Evolutionary conservation across 2,113 vertebrate species (phyloP).

Genomic region (Austrofundulus limnaeus): DNA sequence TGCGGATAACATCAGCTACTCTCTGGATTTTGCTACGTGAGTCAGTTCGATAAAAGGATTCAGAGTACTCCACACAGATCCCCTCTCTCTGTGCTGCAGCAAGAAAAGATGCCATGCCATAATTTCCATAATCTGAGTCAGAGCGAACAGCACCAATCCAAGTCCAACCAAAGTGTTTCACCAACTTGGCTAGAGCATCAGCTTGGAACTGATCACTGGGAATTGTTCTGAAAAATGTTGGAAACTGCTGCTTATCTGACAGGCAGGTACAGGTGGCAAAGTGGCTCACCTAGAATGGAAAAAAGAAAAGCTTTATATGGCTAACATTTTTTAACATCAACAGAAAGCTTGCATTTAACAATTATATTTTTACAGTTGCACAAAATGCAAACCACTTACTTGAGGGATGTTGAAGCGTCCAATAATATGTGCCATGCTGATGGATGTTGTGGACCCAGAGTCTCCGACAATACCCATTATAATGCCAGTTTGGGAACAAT

Average conservation of each 20-base stretch:
- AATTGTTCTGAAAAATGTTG: slow-evolving; percentile 77
- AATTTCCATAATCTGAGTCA: slow-evolving; percentile 78
- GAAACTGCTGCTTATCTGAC: slow-evolving; percentile 74
- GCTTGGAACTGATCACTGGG: slow-evolving; percentile 79
- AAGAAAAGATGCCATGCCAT: slow-evolving; percentile 73
- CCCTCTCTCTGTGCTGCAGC: slow-evolving; percentile 55
- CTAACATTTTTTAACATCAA: background rate
- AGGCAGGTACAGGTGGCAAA: slow-evolving; percentile 76
- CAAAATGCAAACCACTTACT: background rate
- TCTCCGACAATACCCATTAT: slow-evolving; percentile 64
- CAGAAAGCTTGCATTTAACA: no score
- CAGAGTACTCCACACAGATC: slow-evolving; percentile 76
- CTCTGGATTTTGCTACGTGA: slow-evolving; percentile 52
- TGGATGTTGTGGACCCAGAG: slow-evolving; percentile 71
- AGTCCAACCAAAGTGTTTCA: slow-evolving; percentile 78
- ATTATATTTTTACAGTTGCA: no score
- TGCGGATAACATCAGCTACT: slow-evolving; percentile 71
- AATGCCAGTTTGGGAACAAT: slow-evolving; percentile 56
- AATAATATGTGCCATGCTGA: slow-evolving; percentile 49
- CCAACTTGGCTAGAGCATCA: slow-evolving; percentile 67
- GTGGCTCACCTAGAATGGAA: slow-evolving; percentile 70
- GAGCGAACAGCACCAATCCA: slow-evolving; percentile 78
- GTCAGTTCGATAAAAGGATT: slow-evolving; percentile 58
- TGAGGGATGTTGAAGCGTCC: slow-evolving; percentile 65
- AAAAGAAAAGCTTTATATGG: background rate